Evolutionary conservation across 2,797 vertebrate species (phyloP).

Genomic region (Kryptolebias ocellatus): DNA sequence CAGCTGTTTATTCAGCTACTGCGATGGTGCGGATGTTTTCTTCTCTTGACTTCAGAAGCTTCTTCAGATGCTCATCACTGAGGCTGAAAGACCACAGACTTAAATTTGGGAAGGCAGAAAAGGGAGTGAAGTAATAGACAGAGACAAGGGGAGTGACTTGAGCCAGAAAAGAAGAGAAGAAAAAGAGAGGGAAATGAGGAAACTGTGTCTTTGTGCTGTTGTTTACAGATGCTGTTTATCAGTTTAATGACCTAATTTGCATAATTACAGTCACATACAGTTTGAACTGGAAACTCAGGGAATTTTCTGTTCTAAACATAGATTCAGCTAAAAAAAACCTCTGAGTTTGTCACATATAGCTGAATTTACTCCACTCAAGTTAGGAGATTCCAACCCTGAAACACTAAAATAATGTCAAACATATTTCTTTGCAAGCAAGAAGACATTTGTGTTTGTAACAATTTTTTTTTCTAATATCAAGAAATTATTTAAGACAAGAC

Average conservation of each 20-base stretch:
- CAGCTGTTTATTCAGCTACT: conserved; percentile 67
- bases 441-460: too few relatives aligned
- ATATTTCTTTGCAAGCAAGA: too few relatives aligned
- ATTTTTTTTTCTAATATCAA: too few relatives aligned
- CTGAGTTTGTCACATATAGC: conserved; percentile 20
- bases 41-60: conserved; percentile 54
- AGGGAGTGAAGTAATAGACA: conserved; percentile 26
- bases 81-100: conserved; percentile 41
- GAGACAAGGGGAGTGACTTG: conserved; percentile 21
- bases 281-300: conserved; percentile 52
- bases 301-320: conserved; percentile 49
- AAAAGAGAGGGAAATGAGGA: conserved; percentile 19
- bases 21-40: conserved; percentile 59
- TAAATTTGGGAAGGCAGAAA: conserved; percentile 42
- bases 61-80: conserved; percentile 40
- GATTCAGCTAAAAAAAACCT: conserved; percentile 11
- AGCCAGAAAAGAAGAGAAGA: conserved; percentile 1
- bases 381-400: background rate
- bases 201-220: conserved; percentile 54
- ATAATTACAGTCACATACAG: conserved; percentile 65
- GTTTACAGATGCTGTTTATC: conserved; percentile 74
- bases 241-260: conserved; percentile 76
- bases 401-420: background rate
- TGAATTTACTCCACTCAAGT: background rate
- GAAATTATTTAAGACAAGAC: too few relatives aligned